Evolutionary conservation across 2,797 vertebrate genomes (phyloP).

Genomic region (Tadarida brasiliensis): DNA sequence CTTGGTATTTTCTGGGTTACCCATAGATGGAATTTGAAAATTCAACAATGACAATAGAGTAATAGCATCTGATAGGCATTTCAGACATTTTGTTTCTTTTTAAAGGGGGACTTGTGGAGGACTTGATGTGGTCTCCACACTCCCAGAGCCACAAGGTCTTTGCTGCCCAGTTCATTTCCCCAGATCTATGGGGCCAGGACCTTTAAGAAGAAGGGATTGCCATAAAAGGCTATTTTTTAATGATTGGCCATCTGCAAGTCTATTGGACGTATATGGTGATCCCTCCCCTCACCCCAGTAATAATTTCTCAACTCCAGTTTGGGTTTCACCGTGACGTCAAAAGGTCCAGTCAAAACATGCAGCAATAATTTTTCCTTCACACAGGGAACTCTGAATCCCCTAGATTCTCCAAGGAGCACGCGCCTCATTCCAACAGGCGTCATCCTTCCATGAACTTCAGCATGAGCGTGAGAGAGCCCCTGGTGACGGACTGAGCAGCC

Average conservation of each 20-base stretch:
- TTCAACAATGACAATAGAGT: not conserved
- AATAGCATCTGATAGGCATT: not conserved
- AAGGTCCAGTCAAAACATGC: not conserved
- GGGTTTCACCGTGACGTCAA: not conserved
- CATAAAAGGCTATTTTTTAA: constrained; percentile 68
- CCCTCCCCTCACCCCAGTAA: constrained; percentile 48
- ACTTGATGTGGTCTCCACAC: not conserved
- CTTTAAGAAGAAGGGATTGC: not conserved
- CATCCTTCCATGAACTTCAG: not conserved
- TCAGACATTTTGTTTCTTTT: not conserved
- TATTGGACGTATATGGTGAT: constrained; percentile 65
- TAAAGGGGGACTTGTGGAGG: not conserved
- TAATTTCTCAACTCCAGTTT: constrained; percentile 73
- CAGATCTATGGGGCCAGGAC: not conserved
- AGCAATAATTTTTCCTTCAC: not conserved
- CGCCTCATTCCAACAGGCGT: not conserved
- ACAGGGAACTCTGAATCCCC: not conserved
- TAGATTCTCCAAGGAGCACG: not conserved
- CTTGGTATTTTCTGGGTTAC: not conserved
- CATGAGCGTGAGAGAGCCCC: accelerated
- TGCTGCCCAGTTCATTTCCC: not conserved
- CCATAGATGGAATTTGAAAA: not conserved
- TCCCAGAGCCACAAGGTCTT: not conserved
- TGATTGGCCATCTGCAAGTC: constrained; percentile 59
- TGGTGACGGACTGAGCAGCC: not conserved